Percentiles rank a stretch among this genome's conserved stretches.
Evolutionary conservation across 2,797 vertebrate genomes (phyloP).

Genomic region (Gila robusta): DNA sequence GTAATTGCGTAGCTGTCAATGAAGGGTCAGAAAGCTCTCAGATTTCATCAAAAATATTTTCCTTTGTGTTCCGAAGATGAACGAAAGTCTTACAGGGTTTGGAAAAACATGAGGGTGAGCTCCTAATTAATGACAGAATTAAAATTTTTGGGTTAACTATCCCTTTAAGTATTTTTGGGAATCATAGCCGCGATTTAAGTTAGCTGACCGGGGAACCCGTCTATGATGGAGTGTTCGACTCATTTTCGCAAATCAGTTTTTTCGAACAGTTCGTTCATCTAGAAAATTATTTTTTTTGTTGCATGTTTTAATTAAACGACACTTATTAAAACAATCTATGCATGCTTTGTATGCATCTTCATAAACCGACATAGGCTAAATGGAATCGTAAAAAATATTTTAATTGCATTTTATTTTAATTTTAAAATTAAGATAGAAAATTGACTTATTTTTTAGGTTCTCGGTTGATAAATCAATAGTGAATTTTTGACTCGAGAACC

Average conservation of each 20-base stretch:
- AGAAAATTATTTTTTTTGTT: background rate
- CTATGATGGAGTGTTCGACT: background rate
- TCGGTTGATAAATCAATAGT: background rate
- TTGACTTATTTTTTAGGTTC: background rate
- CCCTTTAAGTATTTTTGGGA: background rate
- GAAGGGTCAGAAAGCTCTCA: no score
- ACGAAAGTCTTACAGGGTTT: no score
- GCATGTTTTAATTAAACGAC: background rate
- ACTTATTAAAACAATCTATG: background rate
- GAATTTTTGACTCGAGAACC: background rate
- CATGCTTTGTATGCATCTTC: background rate
- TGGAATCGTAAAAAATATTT: background rate
- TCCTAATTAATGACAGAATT: no score
- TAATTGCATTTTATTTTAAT: background rate
- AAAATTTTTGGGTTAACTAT: no score
- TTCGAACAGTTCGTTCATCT: background rate
- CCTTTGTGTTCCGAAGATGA: no score
- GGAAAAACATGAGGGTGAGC: no score
- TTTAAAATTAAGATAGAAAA: no score
- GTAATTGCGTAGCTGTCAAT: no score
- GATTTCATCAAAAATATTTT: no score
- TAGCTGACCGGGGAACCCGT: background rate
- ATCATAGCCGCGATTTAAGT: background rate
- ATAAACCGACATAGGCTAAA: background rate
- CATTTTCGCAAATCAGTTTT: background rate